Evolutionary conservation across 1,140 invertebrate genomes (phyloP), one percentile per base, ranked within the genome.

Genomic region (Apis laboriosa): DNA sequence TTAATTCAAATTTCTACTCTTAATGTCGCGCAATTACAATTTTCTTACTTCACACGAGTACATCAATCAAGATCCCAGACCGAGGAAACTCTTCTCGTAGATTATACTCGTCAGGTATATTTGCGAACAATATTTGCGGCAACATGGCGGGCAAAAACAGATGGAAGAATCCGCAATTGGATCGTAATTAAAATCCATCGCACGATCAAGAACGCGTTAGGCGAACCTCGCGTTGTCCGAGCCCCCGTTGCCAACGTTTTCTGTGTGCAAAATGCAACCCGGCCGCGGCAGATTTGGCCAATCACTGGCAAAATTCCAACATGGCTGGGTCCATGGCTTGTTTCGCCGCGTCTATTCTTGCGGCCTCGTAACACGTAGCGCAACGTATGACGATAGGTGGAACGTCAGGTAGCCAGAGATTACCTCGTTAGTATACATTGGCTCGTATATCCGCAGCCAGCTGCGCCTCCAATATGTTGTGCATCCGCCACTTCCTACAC

Each of bases 351-450:
- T 49, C 61, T 63, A 83, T 43, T 51, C 24, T 60, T 9, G 43
- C 55, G 61, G 63, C 60, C 58, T 61, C 55, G 63, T 51, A 43
- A 77, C 80, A 70, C 81, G 81, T 71, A 78, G 53, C 81, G 15
- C 60, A 83, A 83, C 67, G 76, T 83, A 83, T 78, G 81, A 83
- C 75, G 80, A 72, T 21, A 78, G 67, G 53, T 68, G 76, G 81
- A 83, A 83, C 76, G 81, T 78, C 81, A 83, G 81, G 75, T 83
- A 76, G 81, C 75, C 67, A 64, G 75, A 76, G 81, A 83, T 83
- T 78, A 83, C 81, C 76, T 83, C 81, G 81, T 83, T 83, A 77
- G 81, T 83, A 83, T 83, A 83, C 81, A 83, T 83, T 78, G 81
- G 81, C 76, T 78, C 76, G 9, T 83, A 72, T 78, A 83, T 78